Conservation (phyloP, 2,113 vertebrate species). For the Pterophyllum scalare region DNA sequence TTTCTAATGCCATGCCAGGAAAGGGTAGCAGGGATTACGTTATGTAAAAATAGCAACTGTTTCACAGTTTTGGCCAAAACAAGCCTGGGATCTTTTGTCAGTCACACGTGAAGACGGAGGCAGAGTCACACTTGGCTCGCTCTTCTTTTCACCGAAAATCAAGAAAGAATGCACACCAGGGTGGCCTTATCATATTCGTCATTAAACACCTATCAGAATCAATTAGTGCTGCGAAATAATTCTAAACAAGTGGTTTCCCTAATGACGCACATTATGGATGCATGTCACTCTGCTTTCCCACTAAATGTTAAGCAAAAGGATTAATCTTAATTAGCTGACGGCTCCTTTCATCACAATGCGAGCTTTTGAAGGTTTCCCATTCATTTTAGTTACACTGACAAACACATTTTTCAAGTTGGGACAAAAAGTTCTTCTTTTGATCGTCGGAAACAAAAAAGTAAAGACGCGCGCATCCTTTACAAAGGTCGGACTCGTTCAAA, state of each 20-base stretch:
- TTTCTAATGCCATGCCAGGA: slow-evolving; percentile 25
- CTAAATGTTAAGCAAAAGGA: slow-evolving; percentile 40
- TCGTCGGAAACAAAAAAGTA: slow-evolving; percentile 22
- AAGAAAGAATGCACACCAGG: slow-evolving; percentile 15
- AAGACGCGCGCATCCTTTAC: background rate
- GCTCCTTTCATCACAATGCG: slow-evolving; percentile 18
- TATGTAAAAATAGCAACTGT: slow-evolving; percentile 16
- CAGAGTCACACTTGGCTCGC: background rate
- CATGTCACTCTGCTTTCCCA: slow-evolving; percentile 9
- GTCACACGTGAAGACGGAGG: background rate
- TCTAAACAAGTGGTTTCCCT: slow-evolving; percentile 58
- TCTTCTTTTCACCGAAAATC: slow-evolving; percentile 18
- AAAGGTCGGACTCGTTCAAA: background rate
- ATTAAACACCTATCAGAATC: slow-evolving; percentile 70
- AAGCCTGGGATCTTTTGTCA: background rate
- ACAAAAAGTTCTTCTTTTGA: background rate
- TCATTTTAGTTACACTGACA: background rate
- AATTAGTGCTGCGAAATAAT: slow-evolving; percentile 36
- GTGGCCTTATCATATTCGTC: slow-evolving; percentile 45
- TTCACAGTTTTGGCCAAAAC: slow-evolving; percentile 2
- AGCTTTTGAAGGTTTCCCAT: slow-evolving; percentile 33
- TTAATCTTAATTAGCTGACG: slow-evolving; percentile 39
- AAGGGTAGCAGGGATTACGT: slow-evolving; percentile 15
- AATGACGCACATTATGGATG: slow-evolving; percentile 12
- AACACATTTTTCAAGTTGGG: slow-evolving; percentile 13